Evolutionary conservation across 2,888 invertebrate genomes (phyloP).

Genomic region (Lomographa bimaculata): DNA sequence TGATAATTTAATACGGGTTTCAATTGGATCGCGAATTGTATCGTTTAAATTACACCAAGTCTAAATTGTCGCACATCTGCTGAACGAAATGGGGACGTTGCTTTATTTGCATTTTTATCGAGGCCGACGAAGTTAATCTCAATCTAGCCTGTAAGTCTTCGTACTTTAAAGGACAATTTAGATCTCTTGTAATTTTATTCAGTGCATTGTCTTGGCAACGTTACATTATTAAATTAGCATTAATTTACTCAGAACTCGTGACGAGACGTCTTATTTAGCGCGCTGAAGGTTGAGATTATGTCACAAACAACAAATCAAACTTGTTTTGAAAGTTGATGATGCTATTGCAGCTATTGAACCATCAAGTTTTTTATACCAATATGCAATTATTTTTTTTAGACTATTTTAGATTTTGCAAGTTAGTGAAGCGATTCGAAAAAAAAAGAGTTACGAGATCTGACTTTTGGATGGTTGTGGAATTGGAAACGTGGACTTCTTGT

Average conservation of each 20-base stretch:
- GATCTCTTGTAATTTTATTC: conserved; percentile 19
- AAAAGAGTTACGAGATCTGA: too few species aligned
- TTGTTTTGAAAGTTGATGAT: conserved; percentile 34
- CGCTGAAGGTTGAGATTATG: conserved; percentile 39
- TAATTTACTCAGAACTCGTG: conserved; percentile 31
- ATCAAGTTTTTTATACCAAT: too few species aligned
- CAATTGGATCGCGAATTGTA: conserved; percentile 22
- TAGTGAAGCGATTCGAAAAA: conserved; percentile 2
- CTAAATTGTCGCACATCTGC: conserved; percentile 34
- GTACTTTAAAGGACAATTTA: conserved; percentile 24
- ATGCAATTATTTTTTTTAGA: too few species aligned
- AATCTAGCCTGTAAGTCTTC: conserved; percentile 15
- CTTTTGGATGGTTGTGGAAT: conserved; percentile 44
- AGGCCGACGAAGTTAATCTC: conserved; percentile 34
- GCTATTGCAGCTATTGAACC: conserved; percentile 29
- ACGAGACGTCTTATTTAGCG: conserved; percentile 33
- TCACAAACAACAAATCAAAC: conserved; percentile 34
- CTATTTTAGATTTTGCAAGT: too few species aligned
- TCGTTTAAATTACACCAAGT: conserved; percentile 33
- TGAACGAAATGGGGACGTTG: conserved; percentile 33
- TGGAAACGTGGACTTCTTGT: conserved; percentile 57
- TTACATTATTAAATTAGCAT: conserved; percentile 29
- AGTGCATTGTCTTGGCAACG: conserved; percentile 14
- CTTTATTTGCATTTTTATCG: conserved; percentile 47
- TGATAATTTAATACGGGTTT: conserved; percentile 3